A percentile compares a stretch with the other conserved stretches of the same genome.
phyloP scores from a whole-genome alignment of 2,888 invertebrate species.

The Parapristionchus giblindavisi region DNA sequence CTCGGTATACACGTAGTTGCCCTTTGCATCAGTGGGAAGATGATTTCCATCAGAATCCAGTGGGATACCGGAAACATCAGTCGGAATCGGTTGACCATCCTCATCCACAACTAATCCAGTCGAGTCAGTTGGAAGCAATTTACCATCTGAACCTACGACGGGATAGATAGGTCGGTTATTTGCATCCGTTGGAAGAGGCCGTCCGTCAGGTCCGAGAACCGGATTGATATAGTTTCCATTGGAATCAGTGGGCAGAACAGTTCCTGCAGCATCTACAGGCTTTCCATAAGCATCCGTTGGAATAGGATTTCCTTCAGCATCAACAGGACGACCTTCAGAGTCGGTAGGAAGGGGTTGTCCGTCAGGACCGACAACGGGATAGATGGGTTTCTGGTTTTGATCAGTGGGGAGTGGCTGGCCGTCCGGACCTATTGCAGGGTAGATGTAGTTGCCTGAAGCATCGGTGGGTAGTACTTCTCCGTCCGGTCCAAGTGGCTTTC shows the following conservation, averaged over 20 bases:
- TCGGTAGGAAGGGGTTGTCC: constrained; percentile 52
- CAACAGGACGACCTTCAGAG: constrained; percentile 38
- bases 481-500: constrained; percentile 18
- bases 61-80: constrained; percentile 45
- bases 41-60: constrained; percentile 45
- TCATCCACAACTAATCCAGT: constrained; percentile 36
- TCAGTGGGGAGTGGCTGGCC: constrained; percentile 39
- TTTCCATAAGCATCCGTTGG: constrained; percentile 51
- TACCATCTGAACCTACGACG: constrained; percentile 47
- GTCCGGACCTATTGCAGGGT: constrained; percentile 37
- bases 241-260: constrained; percentile 26
- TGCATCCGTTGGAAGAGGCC: constrained; percentile 45
- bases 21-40: constrained; percentile 50
- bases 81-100: constrained; percentile 42
- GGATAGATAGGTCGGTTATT: constrained; percentile 41
- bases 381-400: constrained; percentile 23
- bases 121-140: constrained; percentile 45
- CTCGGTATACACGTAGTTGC: constrained; percentile 43
- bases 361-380: constrained; percentile 36
- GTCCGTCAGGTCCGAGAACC: constrained; percentile 47
- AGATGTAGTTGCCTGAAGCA: constrained; percentile 47
- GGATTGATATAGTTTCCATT: constrained; percentile 45
- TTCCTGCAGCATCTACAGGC: constrained; percentile 40
- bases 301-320: constrained; percentile 49
- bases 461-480: constrained; percentile 49